phyloP scores from a whole-genome alignment of 1,140 invertebrate species.

The Lethrus apterus region DNA sequence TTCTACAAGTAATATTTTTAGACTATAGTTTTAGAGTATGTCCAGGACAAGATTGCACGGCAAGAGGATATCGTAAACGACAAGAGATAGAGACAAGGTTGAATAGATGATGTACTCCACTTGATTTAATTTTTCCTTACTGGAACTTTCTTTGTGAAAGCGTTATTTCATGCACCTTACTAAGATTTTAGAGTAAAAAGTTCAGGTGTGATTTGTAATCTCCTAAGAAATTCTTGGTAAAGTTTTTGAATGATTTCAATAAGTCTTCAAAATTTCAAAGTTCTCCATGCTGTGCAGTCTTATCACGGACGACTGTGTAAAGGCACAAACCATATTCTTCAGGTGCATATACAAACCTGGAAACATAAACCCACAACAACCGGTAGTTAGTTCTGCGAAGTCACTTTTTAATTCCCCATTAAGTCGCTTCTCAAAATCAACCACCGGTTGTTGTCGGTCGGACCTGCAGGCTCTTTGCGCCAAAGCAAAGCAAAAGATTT shows the following conservation, averaged over 20 bases:
- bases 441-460: constrained; percentile 83
- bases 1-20: constrained; percentile 23
- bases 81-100: background rate
- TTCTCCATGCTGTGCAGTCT: no score
- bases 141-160: background rate
- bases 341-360: constrained; percentile 34
- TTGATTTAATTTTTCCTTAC: background rate
- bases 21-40: background rate
- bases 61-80: background rate
- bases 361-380: constrained; percentile 43
- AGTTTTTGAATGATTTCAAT: background rate
- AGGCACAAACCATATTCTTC: no score
- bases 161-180: background rate
- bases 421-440: constrained; percentile 59
- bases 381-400: no score
- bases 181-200: no score
- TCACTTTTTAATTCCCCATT: constrained; percentile 46
- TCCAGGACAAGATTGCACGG: background rate
- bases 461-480: constrained; percentile 80
- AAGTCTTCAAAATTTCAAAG: background rate
- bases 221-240: background rate
- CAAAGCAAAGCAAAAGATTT: constrained; percentile 71
- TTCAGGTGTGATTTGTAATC: no score
- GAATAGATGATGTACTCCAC: background rate
- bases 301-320: no score